These are phyloP conservation scores for Chiridota heheva DNA, from an alignment of 35 echinoderm and acorn worm species.

Conservation along the genomic window DNA sequence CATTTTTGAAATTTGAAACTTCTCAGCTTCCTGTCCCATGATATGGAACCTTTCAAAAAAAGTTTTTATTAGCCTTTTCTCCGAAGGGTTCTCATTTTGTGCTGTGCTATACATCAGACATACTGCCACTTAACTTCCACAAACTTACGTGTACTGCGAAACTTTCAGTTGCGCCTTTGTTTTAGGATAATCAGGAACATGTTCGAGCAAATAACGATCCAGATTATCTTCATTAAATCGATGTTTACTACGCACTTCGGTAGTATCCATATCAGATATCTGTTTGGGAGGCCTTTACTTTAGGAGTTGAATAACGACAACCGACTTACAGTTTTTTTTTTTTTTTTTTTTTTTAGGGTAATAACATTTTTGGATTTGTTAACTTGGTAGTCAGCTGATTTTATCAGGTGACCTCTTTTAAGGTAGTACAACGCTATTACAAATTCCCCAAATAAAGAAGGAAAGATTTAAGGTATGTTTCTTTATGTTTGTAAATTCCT, in stretches of 20 bases:
- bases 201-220: conserved; percentile 39
- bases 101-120: background rate
- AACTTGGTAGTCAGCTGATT: too few species aligned
- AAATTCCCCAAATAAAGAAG: too few species aligned
- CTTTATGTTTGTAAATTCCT: too few species aligned
- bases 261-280: conserved; percentile 49
- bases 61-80: background rate
- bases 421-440: too few species aligned
- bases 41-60: background rate
- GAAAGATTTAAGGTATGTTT: too few species aligned
- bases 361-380: too few species aligned
- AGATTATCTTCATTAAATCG: conserved; percentile 22
- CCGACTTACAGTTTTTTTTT: too few species aligned
- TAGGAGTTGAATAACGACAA: too few species aligned
- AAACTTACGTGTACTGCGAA: conserved; percentile 32
- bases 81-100: background rate
- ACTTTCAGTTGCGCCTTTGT: conserved; percentile 3
- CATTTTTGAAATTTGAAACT: background rate
- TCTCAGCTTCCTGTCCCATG: background rate
- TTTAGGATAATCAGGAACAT: conserved; percentile 33
- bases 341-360: too few species aligned
- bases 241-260: conserved; percentile 33
- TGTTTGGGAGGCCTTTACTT: too few species aligned
- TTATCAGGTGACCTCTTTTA: too few species aligned
- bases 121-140: background rate